phyloP scores from a whole-genome alignment of 2,888 invertebrate genomes.

The Sepioteuthis lessoniana region DNA sequence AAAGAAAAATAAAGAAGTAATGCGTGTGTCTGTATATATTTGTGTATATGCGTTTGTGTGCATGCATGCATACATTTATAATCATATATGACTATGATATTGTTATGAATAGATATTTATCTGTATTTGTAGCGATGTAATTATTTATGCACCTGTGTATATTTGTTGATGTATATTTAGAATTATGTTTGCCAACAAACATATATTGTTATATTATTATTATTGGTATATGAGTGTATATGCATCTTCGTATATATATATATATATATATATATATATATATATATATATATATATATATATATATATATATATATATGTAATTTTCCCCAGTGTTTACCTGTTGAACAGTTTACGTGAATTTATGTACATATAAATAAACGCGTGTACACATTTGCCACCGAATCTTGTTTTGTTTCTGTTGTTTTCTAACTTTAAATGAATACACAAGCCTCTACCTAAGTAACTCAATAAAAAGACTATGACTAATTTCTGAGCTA shows the following conservation, averaged over 20 bases:
- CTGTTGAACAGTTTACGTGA: constrained; percentile 13
- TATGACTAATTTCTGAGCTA: too few species aligned
- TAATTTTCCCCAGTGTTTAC: neutral
- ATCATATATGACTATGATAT: neutral
- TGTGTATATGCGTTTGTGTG: neutral
- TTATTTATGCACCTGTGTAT: constrained; percentile 7
- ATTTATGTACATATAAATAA: neutral
- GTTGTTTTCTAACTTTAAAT: neutral
- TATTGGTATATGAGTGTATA: too few species aligned
- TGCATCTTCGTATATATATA: too few species aligned
- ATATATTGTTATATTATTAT: neutral
- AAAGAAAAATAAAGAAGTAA: neutral
- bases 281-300: neutral
- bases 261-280: too few species aligned
- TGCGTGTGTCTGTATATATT: too few species aligned
- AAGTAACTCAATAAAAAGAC: too few species aligned
- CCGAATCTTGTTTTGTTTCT: neutral
- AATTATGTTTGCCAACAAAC: neutral
- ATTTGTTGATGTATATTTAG: constrained; percentile 23
- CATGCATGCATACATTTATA: neutral
- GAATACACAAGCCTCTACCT: too few species aligned
- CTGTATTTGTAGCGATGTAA: constrained; percentile 8
- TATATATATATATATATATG: neutral
- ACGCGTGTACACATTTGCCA: neutral
- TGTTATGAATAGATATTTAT: neutral